Base-by-base conservation (phyloP, 92 coral and sea anemone genomes). In the Zoanthus sociatus region DNA sequence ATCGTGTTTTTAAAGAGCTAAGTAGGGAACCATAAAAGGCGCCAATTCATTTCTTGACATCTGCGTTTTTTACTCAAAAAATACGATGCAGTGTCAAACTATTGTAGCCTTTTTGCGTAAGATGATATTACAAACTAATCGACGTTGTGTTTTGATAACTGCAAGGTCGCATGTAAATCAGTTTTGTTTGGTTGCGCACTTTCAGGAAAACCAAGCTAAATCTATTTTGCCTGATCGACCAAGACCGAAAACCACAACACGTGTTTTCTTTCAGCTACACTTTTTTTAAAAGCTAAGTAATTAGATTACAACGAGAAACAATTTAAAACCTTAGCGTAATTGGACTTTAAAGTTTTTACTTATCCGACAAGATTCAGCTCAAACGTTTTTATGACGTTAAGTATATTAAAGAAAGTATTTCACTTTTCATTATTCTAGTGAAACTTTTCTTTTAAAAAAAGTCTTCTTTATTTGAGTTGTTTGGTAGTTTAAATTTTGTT, bases 161-260 rank as follows among this genome's bases (percentile, higher is more conserved):
- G 14, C 26, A 66, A 66, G 55, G 17, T 14, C 13, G 72, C 31
- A 5, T 16, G 26, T 51, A 32, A 77, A 12, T 11, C 42, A 6
- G 1, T 10, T 33, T 33, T 15, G 47, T 14, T 53, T 20, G 20
- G 20, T 77, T 9, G 11, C 78, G 56, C 56, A 50, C 32, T 14
- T 8, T 47, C 71, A 3, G 33, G 17, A 47, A 66, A 5, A 17
- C 74, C 18, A 12, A 20, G 48, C 10, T 50, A 64, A 61, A 1
- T 13, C 26, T 26, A 26, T 26, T 16, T 73, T 81, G 73, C 48
- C 44, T 46, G 74, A 37, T 37, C 2, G 42, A 64, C 45, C 70
- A 81, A 67, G 46, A 64, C 56, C 70, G 56, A 81, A 81, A 81
- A 81, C 85, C 85, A 20, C 85, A 51, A 81, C 85, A 81, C 85